Evolutionary conservation across 2,113 vertebrate genomes (phyloP).

Genomic region (Bos javanicus): DNA sequence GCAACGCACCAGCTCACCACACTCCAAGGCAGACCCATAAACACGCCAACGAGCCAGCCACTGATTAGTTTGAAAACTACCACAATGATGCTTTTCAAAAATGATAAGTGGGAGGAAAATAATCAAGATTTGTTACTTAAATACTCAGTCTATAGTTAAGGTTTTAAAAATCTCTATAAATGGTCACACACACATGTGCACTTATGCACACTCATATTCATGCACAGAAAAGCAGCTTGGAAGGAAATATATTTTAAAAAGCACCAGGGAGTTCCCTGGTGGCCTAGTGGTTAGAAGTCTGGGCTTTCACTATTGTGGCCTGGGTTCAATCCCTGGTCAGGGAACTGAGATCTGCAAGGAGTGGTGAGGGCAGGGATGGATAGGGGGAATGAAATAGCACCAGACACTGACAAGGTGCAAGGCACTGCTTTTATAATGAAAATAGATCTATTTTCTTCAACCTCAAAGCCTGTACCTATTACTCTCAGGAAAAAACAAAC

Average conservation of each 20-base stretch:
- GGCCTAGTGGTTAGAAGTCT: neutral
- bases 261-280: neutral
- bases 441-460: neutral
- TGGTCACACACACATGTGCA: neutral
- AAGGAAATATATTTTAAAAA: neutral
- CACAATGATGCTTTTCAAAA: slow-evolving; percentile 24
- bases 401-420: neutral
- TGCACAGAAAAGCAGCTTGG: neutral
- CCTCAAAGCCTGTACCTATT: neutral
- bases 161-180: neutral
- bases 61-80: neutral
- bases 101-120: neutral
- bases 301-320: neutral
- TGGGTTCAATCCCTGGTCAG: neutral
- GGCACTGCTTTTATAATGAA: slow-evolving; percentile 29
- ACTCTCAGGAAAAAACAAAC: neutral
- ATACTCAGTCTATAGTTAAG: neutral
- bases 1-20: neutral
- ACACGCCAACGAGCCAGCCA: neutral
- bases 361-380: neutral
- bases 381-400: neutral
- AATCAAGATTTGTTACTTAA: neutral
- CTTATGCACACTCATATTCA: neutral
- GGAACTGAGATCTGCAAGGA: neutral
- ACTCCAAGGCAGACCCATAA: neutral